These are phyloP conservation scores for Smithornis capensis DNA, from an alignment of 2,113 vertebrate species.

Conservation along the genomic window DNA sequence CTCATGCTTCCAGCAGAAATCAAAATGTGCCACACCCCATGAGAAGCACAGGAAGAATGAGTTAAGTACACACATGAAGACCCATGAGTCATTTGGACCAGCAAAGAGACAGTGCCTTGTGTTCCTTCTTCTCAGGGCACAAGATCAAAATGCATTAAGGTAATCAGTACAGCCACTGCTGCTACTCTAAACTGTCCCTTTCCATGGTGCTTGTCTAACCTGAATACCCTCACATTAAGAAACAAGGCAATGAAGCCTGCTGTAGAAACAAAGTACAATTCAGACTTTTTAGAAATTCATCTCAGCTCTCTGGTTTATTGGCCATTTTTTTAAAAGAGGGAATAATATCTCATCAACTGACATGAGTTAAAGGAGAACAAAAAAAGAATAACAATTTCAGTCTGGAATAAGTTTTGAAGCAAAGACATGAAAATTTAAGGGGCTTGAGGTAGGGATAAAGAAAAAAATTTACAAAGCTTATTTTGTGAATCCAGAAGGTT, in stretches of 20 bases:
- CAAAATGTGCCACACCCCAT: not conserved
- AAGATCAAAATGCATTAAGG: not conserved
- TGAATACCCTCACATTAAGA: not conserved
- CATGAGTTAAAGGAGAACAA: slow-evolving; percentile 51
- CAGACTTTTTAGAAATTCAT: slow-evolving; percentile 19
- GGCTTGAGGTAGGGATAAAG: not conserved
- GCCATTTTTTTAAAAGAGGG: not conserved
- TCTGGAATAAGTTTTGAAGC: slow-evolving; percentile 38
- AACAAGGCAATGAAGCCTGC: not conserved
- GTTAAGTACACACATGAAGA: not conserved
- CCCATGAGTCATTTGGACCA: not conserved
- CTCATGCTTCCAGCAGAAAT: not conserved
- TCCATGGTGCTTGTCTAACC: not conserved
- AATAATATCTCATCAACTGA: slow-evolving; percentile 51
- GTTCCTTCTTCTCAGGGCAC: not conserved
- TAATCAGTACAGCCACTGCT: not conserved
- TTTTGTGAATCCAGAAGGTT: slow-evolving; percentile 50
- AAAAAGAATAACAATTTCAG: slow-evolving; percentile 40
- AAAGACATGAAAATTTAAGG: slow-evolving; percentile 52
- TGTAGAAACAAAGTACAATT: not conserved
- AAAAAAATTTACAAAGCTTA: slow-evolving; percentile 47
- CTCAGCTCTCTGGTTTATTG: slow-evolving; percentile 22
- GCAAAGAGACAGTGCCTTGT: not conserved
- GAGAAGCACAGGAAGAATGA: not conserved
- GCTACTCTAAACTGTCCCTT: not conserved